A percentile compares a stretch with the other conserved stretches of the same genome.
phyloP scores from a whole-genome alignment of 2,113 vertebrate species.

The Passer montanus region DNA sequence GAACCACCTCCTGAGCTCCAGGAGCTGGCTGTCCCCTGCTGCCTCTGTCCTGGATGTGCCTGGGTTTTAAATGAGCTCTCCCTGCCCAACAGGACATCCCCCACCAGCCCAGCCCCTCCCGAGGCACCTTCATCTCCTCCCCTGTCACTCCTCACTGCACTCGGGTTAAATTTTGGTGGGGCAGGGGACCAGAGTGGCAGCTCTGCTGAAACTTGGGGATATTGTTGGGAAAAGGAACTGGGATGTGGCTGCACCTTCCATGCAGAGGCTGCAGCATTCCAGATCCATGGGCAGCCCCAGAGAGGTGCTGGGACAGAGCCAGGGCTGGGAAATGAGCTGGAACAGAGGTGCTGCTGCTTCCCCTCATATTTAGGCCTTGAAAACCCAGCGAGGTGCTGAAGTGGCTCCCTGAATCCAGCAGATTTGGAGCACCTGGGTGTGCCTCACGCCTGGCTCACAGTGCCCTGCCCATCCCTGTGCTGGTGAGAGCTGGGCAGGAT shows the following conservation, averaged over 20 bases:
- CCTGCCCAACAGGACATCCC: not conserved
- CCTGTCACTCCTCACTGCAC: not conserved
- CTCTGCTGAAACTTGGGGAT: not conserved
- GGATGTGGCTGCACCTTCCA: rapidly evolving
- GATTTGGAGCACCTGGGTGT: not conserved
- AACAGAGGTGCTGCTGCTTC: not conserved
- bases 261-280: not conserved
- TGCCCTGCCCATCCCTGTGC: rapidly evolving
- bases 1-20: not conserved
- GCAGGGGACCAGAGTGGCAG: not conserved
- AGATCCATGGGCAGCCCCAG: rapidly evolving
- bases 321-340: not conserved
- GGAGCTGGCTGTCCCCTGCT: not conserved
- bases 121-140: not conserved
- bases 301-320: not conserved
- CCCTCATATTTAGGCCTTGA: rapidly evolving
- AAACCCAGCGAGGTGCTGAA: not conserved
- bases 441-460: not conserved
- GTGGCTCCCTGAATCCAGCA: not conserved
- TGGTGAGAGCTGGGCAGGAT: not conserved
- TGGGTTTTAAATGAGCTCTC: not conserved
- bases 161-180: rapidly evolving
- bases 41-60: not conserved
- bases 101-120: not conserved
- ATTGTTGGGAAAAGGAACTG: rapidly evolving